These are phyloP conservation scores for Aspidiotus rigidus DNA, from an alignment of 2,888 invertebrate species.

Conservation along the genomic window DNA sequence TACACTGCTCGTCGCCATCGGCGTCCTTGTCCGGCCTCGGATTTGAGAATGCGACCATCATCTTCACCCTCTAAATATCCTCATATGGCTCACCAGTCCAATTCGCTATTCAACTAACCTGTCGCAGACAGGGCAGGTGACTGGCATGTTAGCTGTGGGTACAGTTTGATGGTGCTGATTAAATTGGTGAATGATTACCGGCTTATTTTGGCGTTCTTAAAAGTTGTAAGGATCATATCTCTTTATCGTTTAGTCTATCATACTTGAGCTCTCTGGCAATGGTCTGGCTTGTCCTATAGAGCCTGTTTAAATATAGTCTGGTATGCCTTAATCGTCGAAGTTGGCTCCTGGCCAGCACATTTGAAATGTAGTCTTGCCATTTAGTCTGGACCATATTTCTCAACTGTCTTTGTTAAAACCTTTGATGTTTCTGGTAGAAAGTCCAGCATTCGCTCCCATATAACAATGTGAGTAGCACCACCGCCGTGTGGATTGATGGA, in stretches of 20 bases:
- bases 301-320: background rate
- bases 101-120: background rate
- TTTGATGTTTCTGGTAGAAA: background rate
- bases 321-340: background rate
- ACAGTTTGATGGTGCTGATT: background rate
- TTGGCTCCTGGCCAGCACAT: background rate
- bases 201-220: no score
- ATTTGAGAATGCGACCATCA: background rate
- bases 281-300: background rate
- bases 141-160: background rate
- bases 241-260: background rate
- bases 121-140: background rate
- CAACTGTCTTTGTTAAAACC: background rate
- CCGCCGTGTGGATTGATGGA: background rate
- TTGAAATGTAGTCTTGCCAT: background rate
- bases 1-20: background rate
- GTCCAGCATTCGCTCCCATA: background rate
- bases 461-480: background rate
- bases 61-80: background rate
- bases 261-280: background rate
- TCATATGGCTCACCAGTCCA: background rate
- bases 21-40: background rate
- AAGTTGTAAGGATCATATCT: background rate
- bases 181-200: background rate
- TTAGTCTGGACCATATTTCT: background rate